Evolutionary conservation across 2,113 vertebrate species (phyloP).

Genomic region (Origma solitaria): DNA sequence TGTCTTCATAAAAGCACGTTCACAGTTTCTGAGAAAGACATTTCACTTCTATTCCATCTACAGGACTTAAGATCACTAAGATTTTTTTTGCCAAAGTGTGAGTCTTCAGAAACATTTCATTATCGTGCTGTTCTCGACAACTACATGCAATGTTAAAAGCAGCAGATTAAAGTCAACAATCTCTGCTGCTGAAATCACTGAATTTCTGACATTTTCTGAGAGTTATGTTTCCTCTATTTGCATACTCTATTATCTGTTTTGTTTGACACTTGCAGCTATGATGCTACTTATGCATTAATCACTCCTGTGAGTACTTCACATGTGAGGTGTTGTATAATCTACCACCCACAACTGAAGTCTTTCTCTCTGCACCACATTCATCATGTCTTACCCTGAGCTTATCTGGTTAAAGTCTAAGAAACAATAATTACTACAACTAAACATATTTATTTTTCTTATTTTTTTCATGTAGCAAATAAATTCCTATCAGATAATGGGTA

Average conservation of each 20-base stretch:
- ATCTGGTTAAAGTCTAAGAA: not conserved
- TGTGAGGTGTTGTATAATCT: slow-evolving; percentile 13
- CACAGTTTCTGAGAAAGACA: not conserved
- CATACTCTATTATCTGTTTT: slow-evolving; percentile 65
- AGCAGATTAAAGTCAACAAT: slow-evolving; percentile 58
- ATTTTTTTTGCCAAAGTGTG: not conserved
- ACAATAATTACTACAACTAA: not conserved
- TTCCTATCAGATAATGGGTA: not conserved
- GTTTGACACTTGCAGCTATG: slow-evolving; percentile 58
- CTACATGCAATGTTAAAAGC: slow-evolving; percentile 42
- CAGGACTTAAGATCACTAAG: not conserved
- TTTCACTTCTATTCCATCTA: not conserved
- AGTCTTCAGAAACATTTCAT: slow-evolving; percentile 38
- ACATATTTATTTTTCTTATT: not conserved
- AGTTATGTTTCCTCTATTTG: slow-evolving; percentile 54
- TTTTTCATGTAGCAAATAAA: not conserved
- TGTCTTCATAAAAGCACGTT: not conserved
- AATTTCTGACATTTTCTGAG: slow-evolving; percentile 48
- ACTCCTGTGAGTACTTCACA: slow-evolving; percentile 18
- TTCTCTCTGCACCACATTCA: not conserved
- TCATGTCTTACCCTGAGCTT: not conserved
- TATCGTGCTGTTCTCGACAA: slow-evolving; percentile 36
- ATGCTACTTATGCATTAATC: slow-evolving; percentile 53
- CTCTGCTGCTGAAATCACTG: slow-evolving; percentile 20
- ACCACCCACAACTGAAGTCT: not conserved